Evolutionary conservation across 1,140 invertebrate genomes (phyloP).

Genomic region (Hycleus phaleratus): DNA sequence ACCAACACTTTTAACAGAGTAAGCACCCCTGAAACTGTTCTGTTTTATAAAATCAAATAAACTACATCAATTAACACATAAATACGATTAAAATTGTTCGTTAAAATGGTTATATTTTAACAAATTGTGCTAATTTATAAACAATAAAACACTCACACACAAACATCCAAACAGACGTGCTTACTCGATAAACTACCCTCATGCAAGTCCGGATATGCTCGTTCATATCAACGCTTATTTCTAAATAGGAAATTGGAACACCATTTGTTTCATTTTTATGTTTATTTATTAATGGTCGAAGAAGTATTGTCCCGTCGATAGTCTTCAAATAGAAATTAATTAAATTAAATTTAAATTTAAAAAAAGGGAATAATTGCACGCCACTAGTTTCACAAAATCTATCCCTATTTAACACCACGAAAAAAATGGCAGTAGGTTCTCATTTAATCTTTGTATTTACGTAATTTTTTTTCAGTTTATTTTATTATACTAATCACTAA

Average conservation of each 20-base stretch:
- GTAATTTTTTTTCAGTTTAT: slow-evolving; percentile 1
- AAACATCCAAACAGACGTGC: not conserved
- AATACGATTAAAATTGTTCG: too few relatives aligned
- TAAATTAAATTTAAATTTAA: not conserved
- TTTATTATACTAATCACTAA: slow-evolving; percentile 33
- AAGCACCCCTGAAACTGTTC: not conserved
- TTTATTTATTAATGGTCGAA: not conserved
- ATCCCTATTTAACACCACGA: slow-evolving; percentile 37
- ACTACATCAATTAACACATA: too few relatives aligned
- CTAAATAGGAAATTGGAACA: slow-evolving; percentile 26
- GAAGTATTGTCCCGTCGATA: slow-evolving; percentile 28
- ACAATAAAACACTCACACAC: not conserved
- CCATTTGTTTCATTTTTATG: not conserved
- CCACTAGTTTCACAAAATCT: slow-evolving; percentile 31
- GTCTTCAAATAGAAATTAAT: slow-evolving; percentile 18
- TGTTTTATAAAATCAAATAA: too few relatives aligned
- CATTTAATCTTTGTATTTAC: too few relatives aligned
- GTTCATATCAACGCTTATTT: slow-evolving; percentile 7
- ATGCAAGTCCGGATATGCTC: not conserved
- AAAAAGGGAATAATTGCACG: not conserved
- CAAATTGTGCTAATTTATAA: too few relatives aligned
- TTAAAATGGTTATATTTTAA: too few relatives aligned
- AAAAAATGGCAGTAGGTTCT: slow-evolving; percentile 35
- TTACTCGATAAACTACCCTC: slow-evolving; percentile 11
- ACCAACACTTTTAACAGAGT: slow-evolving; percentile 10